Base-by-base conservation (phyloP, 2,113 vertebrate species). In the Rhegmatorhina hoffmannsi region DNA sequence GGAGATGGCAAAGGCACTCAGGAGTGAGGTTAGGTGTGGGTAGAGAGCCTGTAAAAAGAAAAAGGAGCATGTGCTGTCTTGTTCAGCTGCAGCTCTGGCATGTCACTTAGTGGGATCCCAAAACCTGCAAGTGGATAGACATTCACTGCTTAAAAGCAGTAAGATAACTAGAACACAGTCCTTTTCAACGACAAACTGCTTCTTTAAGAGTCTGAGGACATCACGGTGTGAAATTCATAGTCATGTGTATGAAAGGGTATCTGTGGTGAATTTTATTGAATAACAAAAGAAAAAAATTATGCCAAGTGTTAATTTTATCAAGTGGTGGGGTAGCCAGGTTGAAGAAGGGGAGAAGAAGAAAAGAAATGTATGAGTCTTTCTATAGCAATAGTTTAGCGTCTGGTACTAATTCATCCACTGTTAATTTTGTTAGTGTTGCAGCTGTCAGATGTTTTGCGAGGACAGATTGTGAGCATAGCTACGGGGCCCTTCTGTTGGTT, bases 371-470 rank as follows among this genome's bases (percentile, higher is more conserved):
- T 95, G 94, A 93, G 78, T 97, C 95, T 97, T 97, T 96, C 96
- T 92, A 40, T 67, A 96, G 97, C 96, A 97, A 98, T 98, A 98
- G 98, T 97, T 98, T 97, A 98, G 98, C 94, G 98, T 99, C 98
- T 99, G 98, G 98, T 99, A 99, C 98, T 99, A 99, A 99, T 98
- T 99, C 99, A 99, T 99, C 98, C 98, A 98, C 98, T 98, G 98
- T 98, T 99, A 99, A 99, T 99, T 98, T 98, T 98, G 98, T 99
- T 99, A 98, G 98, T 98, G 98, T 97, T 98, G 98, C 99, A 99
- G 99, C 98, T 99, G 98, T 98, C 98, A 98, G 97, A 97, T 96
- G 98, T 97, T 98, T 98, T 98, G 95, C 21, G 50, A 96, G 97
- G 97, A 98, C 99, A 99, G 98, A 99, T 99, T 99, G 98, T 96